These are phyloP conservation scores for Morone saxatilis DNA, from an alignment of 2,113 vertebrate species.

Conservation along the genomic window DNA sequence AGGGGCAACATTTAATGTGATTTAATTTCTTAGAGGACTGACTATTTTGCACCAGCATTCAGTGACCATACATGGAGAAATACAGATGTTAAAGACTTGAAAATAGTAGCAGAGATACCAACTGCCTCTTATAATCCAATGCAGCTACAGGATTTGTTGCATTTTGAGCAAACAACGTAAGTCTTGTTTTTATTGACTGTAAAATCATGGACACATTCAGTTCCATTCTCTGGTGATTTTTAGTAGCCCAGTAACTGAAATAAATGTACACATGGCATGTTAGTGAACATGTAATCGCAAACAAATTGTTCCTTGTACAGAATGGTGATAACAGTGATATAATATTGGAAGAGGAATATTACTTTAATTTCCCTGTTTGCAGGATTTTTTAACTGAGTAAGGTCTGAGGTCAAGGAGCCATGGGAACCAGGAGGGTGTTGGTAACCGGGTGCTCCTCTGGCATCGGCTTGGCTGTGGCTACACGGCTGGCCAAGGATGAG, in stretches of 20 bases:
- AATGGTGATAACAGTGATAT: background rate
- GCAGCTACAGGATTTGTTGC: background rate
- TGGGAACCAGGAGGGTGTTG: conserved; percentile 81
- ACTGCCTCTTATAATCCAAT: background rate
- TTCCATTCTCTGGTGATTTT: background rate
- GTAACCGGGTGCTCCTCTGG: conserved; percentile 90
- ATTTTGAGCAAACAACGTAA: background rate
- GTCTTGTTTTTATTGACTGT: background rate
- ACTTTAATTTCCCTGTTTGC: background rate
- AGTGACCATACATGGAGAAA: background rate
- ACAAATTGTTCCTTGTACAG: background rate
- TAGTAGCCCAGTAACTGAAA: background rate
- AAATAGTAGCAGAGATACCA: background rate
- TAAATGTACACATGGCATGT: background rate
- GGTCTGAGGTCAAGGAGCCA: conserved; percentile 45
- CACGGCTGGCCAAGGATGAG: conserved; percentile 85
- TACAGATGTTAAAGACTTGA: background rate
- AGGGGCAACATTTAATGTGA: background rate
- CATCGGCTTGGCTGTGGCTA: conserved; percentile 87
- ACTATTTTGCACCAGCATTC: background rate
- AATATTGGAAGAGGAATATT: background rate
- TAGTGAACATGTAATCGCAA: too few species aligned
- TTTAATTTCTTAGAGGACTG: background rate
- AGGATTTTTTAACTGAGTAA: conserved; percentile 5
- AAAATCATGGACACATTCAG: too few species aligned